Evolutionary conservation across 2,797 vertebrate species (phyloP), one percentile per base, ranked within the genome.

Genomic region (Phrynocephalus forsythii): DNA sequence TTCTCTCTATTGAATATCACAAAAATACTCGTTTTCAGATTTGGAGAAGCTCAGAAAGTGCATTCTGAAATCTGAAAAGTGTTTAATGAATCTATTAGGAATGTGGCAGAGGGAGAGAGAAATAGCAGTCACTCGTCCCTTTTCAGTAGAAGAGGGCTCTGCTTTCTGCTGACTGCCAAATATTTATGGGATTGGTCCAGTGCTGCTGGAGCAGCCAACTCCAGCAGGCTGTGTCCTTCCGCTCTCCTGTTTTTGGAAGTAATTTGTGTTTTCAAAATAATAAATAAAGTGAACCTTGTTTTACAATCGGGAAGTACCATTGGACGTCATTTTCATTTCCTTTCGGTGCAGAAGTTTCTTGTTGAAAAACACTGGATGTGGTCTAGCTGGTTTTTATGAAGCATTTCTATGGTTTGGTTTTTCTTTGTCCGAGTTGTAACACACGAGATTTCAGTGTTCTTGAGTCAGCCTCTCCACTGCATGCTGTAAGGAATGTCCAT

Each of bases 241-340:
- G 93, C 95, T 95, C 95, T 96, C 96, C 95, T 95, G 95, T 96
- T 95, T 95, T 96, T 96, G 96, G 95, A 96, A 96, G 95, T 94
- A 92, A 95, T 95, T 95, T 92, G 89, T 94, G 93, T 95, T 95
- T 96, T 92, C 91, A 95, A 93, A 96, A 96, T 95, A 96, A 96
- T 79, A 96, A 96, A 92, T 82, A 87, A 94, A 92, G 93, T 92
- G 88, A 87, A 91, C 90, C 87, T 93, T 2, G 7, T 86, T 94
- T 95, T 92, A 94, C 90, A 91, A 79, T 0, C 92, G 92, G 94
- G 94, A 56, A 20, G 91, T 82, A 90, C 50, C 88, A 90, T 84
- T 89, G 85, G 91, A 76, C 85, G 67, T 66, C 18, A 73, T n/a
- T 72, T 77, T 68, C 89, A 81, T 30, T 0, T 0, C 28, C 22